Percentiles rank a stretch among this genome's conserved stretches.
phyloP scores from a whole-genome alignment of 1,140 invertebrate genomes.

The Notospermus geniculatus region DNA sequence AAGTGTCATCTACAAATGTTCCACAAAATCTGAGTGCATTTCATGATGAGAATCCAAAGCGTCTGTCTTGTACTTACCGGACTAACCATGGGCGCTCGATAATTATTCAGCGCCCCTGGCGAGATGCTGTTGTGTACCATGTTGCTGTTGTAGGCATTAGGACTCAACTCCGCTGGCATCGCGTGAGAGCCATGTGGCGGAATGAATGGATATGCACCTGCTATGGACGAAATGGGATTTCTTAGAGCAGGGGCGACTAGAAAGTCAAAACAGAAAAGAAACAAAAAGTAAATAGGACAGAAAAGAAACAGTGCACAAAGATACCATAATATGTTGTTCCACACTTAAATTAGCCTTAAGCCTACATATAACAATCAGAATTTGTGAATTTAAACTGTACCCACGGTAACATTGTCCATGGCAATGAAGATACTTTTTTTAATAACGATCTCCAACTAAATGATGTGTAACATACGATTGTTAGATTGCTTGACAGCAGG shows the following conservation, averaged over 20 bases:
- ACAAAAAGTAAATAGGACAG: conserved; percentile 14
- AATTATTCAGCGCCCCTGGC: conserved; percentile 43
- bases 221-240: conserved; percentile 17
- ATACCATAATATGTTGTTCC: too few relatives aligned
- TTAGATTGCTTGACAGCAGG: too few relatives aligned
- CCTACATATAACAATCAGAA: too few relatives aligned
- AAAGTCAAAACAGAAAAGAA: conserved; percentile 17
- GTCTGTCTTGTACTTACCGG: neutral
- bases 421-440: too few relatives aligned
- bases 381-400: too few relatives aligned
- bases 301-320: conserved; percentile 8
- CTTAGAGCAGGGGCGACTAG: conserved; percentile 39
- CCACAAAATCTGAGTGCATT: conserved; percentile 6
- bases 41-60: neutral
- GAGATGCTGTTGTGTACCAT: conserved; percentile 53
- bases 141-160: conserved; percentile 35
- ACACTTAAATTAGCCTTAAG: too few relatives aligned
- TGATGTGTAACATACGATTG: too few relatives aligned
- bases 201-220: conserved; percentile 41
- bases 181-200: conserved; percentile 30
- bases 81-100: conserved; percentile 45
- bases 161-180: conserved; percentile 32
- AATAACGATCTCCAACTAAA: too few relatives aligned
- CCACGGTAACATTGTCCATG: too few relatives aligned
- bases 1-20: too few relatives aligned